Evolutionary conservation across 2,113 vertebrate species (phyloP).

Genomic region (Chitala chitala): DNA sequence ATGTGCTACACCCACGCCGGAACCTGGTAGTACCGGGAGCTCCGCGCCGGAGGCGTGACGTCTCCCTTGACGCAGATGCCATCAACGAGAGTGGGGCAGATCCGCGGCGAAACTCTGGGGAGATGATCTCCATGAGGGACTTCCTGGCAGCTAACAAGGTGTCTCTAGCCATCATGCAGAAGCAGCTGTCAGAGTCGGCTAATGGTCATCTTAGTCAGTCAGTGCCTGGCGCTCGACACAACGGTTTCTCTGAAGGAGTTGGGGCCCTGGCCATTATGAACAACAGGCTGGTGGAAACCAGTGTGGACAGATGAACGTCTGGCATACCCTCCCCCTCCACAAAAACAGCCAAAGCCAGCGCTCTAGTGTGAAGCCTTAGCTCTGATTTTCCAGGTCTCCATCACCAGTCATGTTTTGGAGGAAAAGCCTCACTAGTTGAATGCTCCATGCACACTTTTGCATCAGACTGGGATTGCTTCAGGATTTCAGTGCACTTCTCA

Average conservation of each 20-base stretch:
- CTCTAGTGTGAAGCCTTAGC: too few relatives aligned
- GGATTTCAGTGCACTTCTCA: too few relatives aligned
- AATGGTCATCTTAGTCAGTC: conserved; percentile 61
- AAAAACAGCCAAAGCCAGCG: not conserved
- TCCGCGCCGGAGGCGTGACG: conserved; percentile 42
- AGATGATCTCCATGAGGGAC: conserved; percentile 78
- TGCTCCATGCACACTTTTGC: too few relatives aligned
- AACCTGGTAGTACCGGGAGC: conserved; percentile 65
- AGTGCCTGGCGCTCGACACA: conserved; percentile 46
- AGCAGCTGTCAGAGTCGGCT: conserved; percentile 70
- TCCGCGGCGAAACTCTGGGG: conserved; percentile 65
- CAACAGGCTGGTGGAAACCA: conserved; percentile 76
- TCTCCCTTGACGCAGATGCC: conserved; percentile 65
- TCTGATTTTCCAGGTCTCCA: too few relatives aligned
- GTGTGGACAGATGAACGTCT: conserved; percentile 60
- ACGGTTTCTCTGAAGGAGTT: conserved; percentile 70
- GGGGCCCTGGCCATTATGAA: conserved; percentile 80
- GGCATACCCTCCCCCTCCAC: not conserved
- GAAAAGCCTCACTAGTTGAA: too few relatives aligned
- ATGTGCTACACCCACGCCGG: conserved; percentile 51
- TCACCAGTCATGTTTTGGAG: too few relatives aligned
- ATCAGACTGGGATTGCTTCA: too few relatives aligned
- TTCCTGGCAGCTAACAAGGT: conserved; percentile 72
- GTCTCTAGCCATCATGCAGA: conserved; percentile 72
- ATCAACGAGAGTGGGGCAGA: conserved; percentile 66